Conservation (phyloP, 2,113 vertebrate species). For the Elephas maximus region DNA sequence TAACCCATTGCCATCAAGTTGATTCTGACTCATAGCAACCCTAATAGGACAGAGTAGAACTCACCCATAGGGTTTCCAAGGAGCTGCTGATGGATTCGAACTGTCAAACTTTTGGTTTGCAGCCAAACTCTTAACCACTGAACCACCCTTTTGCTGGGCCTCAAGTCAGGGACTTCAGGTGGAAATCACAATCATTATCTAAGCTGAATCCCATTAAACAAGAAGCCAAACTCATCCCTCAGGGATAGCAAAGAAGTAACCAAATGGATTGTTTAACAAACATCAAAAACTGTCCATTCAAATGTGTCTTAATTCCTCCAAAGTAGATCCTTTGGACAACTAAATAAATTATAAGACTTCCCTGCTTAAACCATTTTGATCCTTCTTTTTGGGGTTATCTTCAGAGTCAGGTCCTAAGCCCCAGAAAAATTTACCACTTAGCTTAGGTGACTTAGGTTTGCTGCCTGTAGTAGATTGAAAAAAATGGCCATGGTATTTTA, state of each 20-base stretch:
- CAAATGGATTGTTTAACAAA: not conserved
- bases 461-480: not conserved
- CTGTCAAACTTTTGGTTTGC: too few species aligned
- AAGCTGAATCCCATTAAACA: not conserved
- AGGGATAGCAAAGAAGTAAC: constrained; percentile 20
- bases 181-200: constrained; percentile 36
- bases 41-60: too few species aligned
- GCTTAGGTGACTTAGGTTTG: constrained; percentile 33
- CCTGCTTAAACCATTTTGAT: not conserved
- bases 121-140: too few species aligned
- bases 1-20: too few species aligned
- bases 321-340: not conserved
- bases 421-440: constrained; percentile 15
- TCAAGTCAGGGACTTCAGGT: constrained; percentile 28
- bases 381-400: constrained; percentile 46
- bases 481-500: constrained; percentile 46
- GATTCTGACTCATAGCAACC: too few species aligned
- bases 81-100: too few species aligned
- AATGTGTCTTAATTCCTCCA: constrained; percentile 26
- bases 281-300: constrained; percentile 25
- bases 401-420: constrained; percentile 33
- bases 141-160: constrained; percentile 43
- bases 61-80: too few species aligned
- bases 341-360: constrained; percentile 28
- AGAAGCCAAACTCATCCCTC: not conserved